Percentiles rank a stretch among this genome's conserved stretches.
phyloP scores from a whole-genome alignment of 2,113 vertebrate species.

The Antechinus stuartii region DNA sequence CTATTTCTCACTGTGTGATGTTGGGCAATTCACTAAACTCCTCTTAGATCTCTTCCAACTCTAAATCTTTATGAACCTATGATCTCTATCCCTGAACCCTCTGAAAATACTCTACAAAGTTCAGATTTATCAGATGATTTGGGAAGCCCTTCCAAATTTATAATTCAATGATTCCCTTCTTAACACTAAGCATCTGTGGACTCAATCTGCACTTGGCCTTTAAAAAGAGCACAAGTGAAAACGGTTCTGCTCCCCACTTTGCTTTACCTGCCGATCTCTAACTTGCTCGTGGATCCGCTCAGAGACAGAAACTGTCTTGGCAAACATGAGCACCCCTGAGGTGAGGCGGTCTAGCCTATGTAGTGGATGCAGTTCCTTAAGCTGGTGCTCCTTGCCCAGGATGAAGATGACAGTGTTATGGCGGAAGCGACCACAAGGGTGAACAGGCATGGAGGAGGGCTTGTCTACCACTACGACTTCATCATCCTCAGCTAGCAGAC shows the following conservation, averaged over 20 bases:
- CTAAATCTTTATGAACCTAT: not conserved
- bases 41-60: not conserved
- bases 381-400: constrained; percentile 93
- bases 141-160: constrained; percentile 2
- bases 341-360: constrained; percentile 97
- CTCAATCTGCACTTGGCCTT: not conserved
- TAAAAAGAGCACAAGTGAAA: not conserved
- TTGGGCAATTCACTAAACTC: not conserved
- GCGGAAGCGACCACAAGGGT: constrained; percentile 96
- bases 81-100: not conserved
- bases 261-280: constrained; percentile 92
- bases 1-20: not conserved
- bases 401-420: constrained; percentile 99
- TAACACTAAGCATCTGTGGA: not conserved
- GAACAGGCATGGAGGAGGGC: constrained; percentile 95
- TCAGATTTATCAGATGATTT: not conserved
- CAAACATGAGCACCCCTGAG: constrained; percentile 96
- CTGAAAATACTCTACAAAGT: not conserved
- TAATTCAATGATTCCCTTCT: constrained; percentile 1
- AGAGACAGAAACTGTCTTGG: constrained; percentile 90
- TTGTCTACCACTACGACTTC: constrained; percentile 96
- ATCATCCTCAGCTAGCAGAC: constrained; percentile 90
- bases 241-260: not conserved
- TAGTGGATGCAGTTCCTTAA: constrained; percentile 93
- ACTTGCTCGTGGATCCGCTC: constrained; percentile 95